Base-by-base conservation (phyloP, 2,888 invertebrate genomes). In the Leucoptera coffeella region DNA sequence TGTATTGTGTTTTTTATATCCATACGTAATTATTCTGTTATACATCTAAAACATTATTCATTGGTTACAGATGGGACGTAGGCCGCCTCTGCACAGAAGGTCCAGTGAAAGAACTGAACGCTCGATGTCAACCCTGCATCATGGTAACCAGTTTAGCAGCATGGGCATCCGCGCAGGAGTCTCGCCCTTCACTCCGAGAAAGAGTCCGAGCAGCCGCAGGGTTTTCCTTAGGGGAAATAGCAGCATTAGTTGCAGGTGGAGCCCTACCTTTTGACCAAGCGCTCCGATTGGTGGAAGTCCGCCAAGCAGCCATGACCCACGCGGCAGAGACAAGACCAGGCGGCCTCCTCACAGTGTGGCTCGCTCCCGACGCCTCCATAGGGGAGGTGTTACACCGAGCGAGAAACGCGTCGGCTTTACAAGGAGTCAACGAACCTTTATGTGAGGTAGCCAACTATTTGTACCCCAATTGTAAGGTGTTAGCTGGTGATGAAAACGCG, bases 201-300 rank as follows among this genome's bases (percentile, higher is more conserved):
- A 79, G 75, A 29, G 94, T 88, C 60, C 79, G 85, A 19, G 86
- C 80, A 2, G 80, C 82, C 1, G 94, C 94, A 26, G 99, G 97
- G 5, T 96, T 94, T 51, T 95, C 95, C 58, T 78, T 97, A 25
- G 97, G 97, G 9, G 99, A 99, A 75, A 76, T 92, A 34, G 79
- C 91, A 3, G 87, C 97, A 3, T 73, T 97, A 12, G 87, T 90
- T 6, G 90, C 87, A 60, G 80, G 88, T 23, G 94, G 90, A 27
- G 81, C 85, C 14, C 49, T 99, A 29, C 65, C 77, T 10, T 88
- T 92, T 51, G 91, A 91, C 58, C 80, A 81, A 64, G 87, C 82
- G 33, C 55, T 94, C 34, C 73, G 77, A 38, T 52, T 94, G 27
- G 82, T 87, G 6, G 84, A 85, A 55, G 67, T 90, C 17, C 75